Base-by-base conservation (phyloP, 2,797 vertebrate species). In the Periparus ater region DNA sequence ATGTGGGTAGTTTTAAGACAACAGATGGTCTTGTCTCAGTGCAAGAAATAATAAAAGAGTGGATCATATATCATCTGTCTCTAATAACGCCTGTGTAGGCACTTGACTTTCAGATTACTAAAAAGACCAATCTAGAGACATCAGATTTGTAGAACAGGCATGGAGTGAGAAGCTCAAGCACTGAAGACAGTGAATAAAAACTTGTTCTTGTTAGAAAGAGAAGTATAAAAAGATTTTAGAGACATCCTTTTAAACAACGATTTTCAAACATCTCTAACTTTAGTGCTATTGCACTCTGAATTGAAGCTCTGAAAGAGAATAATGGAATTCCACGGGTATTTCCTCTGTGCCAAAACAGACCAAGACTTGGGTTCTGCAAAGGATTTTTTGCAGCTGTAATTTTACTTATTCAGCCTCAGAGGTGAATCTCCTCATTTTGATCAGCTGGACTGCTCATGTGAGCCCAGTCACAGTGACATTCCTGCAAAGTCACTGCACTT, bases 121-220 rank as follows among this genome's bases (percentile, higher is more conserved):
- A 20, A 44, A 70, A 53, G 36, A 42, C 34, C 45, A 72, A 2
- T 20, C 62, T 40, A 58, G 30, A 58, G n/a, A 40, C 21, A 18
- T 0, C 18, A 11, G 73, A 71, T 34, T 47, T 4, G 0, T 27
- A 63, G 32, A 85, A 57, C 11, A 27, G 61, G 29, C 1, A 1
- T 4, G 13, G 32, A 42, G 22, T 1, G 29, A 85, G 27, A 68
- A 63, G 34, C 20, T 82, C 61, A 36, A 30, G n/a, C 5, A n/a
- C 48, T 14, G 36, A 90, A 60, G n/a, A 61, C 3, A 40, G n/a
- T 7, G n/a, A 87, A 80, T 30, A 40, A 92, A 67, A 87, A 30
- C 20, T 14, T 5, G 61, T 2, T 82, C 38, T 63, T 61, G 4
- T 25, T 47, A 23, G 27, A 79, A 91, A 66, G 16, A 62, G 55